These are phyloP conservation scores for Pterobdella sp. DNA, from an alignment of 2,888 invertebrate genomes.

Conservation along the genomic window DNA sequence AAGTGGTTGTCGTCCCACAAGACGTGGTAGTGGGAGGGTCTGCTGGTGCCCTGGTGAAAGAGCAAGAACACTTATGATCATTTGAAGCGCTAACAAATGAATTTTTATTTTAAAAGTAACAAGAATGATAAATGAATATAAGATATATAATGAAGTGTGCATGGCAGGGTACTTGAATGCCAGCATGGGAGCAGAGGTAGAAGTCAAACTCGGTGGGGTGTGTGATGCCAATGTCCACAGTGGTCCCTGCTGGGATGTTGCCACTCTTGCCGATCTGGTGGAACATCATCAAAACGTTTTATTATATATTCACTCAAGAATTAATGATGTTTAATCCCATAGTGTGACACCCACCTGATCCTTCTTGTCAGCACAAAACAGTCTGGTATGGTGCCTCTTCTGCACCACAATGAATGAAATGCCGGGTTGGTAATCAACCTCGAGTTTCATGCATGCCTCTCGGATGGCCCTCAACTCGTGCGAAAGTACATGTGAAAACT, in stretches of 20 bases:
- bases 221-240: constrained; percentile 97
- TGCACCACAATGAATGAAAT: constrained; percentile 96
- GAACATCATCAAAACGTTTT: background rate
- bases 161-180: constrained; percentile 56
- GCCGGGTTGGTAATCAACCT: constrained; percentile 92
- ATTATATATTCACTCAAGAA: background rate
- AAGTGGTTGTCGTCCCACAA: constrained; percentile 99
- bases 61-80: background rate
- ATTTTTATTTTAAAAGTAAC: background rate
- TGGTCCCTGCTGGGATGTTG: constrained; percentile 98
- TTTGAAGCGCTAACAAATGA: background rate
- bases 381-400: constrained; percentile 94
- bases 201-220: constrained; percentile 99
- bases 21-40: constrained; percentile 98
- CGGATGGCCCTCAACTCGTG: constrained; percentile 94
- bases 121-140: background rate
- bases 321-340: too few relatives aligned
- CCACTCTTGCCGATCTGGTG: constrained; percentile 81
- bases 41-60: constrained; percentile 76
- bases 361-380: constrained; percentile 98
- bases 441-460: constrained; percentile 91
- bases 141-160: too few relatives aligned
- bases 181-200: constrained; percentile 76
- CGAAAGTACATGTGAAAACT: constrained; percentile 90
- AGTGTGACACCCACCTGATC: constrained; percentile 62